These are phyloP conservation scores for Eupleurogrammus muticus DNA, from an alignment of 2,797 vertebrate genomes.

Conservation along the genomic window DNA sequence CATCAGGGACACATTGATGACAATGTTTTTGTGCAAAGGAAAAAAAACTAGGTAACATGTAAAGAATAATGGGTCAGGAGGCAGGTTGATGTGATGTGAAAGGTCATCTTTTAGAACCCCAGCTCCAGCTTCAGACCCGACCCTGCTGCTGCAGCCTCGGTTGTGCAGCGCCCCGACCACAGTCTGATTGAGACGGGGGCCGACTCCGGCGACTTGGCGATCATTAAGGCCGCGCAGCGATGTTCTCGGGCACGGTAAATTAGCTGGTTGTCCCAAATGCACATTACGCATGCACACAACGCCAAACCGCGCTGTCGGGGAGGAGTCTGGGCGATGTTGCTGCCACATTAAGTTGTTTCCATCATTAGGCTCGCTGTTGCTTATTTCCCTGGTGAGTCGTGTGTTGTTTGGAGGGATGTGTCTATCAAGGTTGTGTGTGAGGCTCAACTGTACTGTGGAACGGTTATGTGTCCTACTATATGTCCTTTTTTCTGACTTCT, in stretches of 20 bases:
- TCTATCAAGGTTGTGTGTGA: conserved; percentile 74
- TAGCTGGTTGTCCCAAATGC: conserved; percentile 77
- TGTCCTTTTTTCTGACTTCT: conserved; percentile 40
- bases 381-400: conserved; percentile 83
- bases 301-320: conserved; percentile 69
- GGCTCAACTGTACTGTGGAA: conserved; percentile 70
- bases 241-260: conserved; percentile 66
- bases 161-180: conserved; percentile 50
- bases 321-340: conserved; percentile 75
- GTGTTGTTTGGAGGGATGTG: conserved; percentile 77
- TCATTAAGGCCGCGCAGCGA: conserved; percentile 69
- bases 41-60: neutral
- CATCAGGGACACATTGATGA: neutral
- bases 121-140: conserved; percentile 54
- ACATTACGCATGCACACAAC: conserved; percentile 69
- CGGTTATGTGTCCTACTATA: conserved; percentile 66
- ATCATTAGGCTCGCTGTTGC: conserved; percentile 79
- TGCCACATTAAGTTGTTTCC: conserved; percentile 79
- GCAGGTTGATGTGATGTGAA: conserved; percentile 40
- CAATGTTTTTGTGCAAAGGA: neutral
- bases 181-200: conserved; percentile 57
- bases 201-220: conserved; percentile 60
- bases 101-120: conserved; percentile 58
- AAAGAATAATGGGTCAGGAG: conserved; percentile 3
- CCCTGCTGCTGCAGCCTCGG: conserved; percentile 12